Evolutionary conservation across 30 jellyfish, hydroid and myxozoan species (phyloP).

Genomic region (Aurelia coerulea): DNA sequence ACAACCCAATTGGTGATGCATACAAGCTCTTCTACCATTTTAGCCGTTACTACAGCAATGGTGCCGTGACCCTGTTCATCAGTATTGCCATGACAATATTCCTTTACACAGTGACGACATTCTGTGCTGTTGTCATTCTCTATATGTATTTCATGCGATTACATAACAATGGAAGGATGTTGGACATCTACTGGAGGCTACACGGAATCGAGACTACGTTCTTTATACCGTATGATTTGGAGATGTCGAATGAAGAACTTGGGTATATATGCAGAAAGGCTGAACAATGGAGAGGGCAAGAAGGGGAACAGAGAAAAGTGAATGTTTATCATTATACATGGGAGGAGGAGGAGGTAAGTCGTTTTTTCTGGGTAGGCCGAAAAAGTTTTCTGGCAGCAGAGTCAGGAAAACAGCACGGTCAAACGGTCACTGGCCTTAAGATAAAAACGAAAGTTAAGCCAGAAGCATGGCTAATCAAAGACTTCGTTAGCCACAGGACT

Average conservation of each 20-base stretch:
- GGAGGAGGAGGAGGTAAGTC: slow-evolving; percentile 91
- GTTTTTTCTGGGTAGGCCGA: no score
- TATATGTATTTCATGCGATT: slow-evolving; percentile 87
- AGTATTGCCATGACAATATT: slow-evolving; percentile 84
- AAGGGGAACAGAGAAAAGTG: slow-evolving; percentile 90
- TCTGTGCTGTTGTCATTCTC: slow-evolving; percentile 69
- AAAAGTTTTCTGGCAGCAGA: no score
- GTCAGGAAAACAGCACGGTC: no score
- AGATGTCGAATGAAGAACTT: slow-evolving; percentile 85
- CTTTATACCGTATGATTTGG: slow-evolving; percentile 88
- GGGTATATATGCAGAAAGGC: slow-evolving; percentile 82
- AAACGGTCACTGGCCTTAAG: no score
- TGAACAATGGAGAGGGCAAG: slow-evolving; percentile 99
- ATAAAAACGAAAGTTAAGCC: no score
- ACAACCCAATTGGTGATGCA: slow-evolving; percentile 91
- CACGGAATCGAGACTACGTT: slow-evolving; percentile 86
- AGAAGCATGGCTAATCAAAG: no score
- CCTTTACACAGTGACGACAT: slow-evolving; percentile 75
- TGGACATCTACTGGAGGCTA: slow-evolving; percentile 97
- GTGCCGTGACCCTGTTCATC: slow-evolving; percentile 81
- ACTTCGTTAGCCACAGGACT: no score
- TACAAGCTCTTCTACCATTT: slow-evolving; percentile 96
- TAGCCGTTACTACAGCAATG: slow-evolving; percentile 87
- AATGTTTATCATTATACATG: slow-evolving; percentile 92
- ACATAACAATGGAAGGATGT: slow-evolving; percentile 92